Evolutionary conservation across 2,113 vertebrate genomes (phyloP).

Genomic region (Mastomys coucha): DNA sequence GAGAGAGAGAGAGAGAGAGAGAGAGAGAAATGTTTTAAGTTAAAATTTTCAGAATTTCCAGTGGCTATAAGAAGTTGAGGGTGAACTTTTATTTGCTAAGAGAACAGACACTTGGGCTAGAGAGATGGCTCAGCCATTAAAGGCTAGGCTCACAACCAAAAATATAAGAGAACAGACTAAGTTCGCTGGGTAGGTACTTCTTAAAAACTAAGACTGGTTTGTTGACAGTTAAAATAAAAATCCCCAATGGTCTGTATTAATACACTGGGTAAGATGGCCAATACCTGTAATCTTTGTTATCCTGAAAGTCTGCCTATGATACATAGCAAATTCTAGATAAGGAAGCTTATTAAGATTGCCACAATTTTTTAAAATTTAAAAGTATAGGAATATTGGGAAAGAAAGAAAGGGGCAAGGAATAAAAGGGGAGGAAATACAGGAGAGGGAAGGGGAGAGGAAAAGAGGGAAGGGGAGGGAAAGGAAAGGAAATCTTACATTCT

Average conservation of each 20-base stretch:
- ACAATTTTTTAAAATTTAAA: not conserved
- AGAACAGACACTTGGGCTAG: not conserved
- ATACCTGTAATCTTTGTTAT: not conserved
- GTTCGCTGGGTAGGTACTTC: not conserved
- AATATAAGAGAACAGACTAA: no score
- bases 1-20: no score
- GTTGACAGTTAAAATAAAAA: not conserved
- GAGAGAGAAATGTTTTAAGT: fast-evolving
- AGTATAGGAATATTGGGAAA: not conserved
- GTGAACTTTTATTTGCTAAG: not conserved
- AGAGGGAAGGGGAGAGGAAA: no score
- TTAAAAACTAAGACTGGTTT: not conserved
- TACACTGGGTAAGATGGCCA: not conserved
- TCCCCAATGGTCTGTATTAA: not conserved
- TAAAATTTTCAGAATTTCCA: not conserved
- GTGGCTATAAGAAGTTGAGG: not conserved
- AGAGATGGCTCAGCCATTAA: no score
- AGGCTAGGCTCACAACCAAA: no score
- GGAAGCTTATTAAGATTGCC: not conserved
- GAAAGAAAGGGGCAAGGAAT: no score
- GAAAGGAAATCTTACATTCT: not conserved
- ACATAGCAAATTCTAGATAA: not conserved
- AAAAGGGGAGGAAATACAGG: not conserved
- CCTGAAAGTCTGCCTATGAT: not conserved
- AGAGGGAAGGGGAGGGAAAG: not conserved